Base-by-base conservation (phyloP, 2,113 vertebrate genomes). In the Menidia beryllina region DNA sequence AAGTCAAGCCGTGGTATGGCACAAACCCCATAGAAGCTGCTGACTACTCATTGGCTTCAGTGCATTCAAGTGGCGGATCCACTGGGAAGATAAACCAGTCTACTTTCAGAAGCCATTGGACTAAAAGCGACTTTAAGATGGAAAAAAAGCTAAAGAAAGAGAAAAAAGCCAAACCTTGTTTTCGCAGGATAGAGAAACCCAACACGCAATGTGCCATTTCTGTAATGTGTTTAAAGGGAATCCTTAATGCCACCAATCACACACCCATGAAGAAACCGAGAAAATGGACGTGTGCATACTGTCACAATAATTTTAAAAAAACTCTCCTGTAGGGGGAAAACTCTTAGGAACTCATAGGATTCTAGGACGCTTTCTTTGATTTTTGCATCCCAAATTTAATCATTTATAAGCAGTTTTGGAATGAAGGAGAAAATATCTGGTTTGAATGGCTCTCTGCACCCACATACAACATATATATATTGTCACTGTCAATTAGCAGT, bases 1-100 rank as follows among this genome's bases (percentile, higher is more conserved):
- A 98, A 97, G 84, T 93, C 95, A 3, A 96, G 93, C 62, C 90
- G 97, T 4, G 96, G 94, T 0, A 95, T 94, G 1, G 91, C 95
- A 30, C 83, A 96, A 66, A 95, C 96, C 54, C 96, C 98, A 69
- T 97, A 96, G 88, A 93, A 69, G 66, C 19, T 12, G 7, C 49
- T 7, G 17, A 1, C 7, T 30, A 9, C 38, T 0, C 4, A 4
- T 26, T 54, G 11, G 10, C 39, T 19, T 54, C 52, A 15, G 23
- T 14, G 62, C 38, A 10, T 19, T 7, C 49, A 36, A 39, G 26
- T 59, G 56, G 66, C 1, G 3, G 38, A 39, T 39, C 38, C 50
- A n/a, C 69, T 45, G 39, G 24, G 52, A 65, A 24, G 23, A 45
- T 3, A 51, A 21, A 24, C 59, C 0, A 53, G 30, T 64, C 19